phyloP scores from a whole-genome alignment of 2,113 vertebrate species.

The Dinomys branickii region DNA sequence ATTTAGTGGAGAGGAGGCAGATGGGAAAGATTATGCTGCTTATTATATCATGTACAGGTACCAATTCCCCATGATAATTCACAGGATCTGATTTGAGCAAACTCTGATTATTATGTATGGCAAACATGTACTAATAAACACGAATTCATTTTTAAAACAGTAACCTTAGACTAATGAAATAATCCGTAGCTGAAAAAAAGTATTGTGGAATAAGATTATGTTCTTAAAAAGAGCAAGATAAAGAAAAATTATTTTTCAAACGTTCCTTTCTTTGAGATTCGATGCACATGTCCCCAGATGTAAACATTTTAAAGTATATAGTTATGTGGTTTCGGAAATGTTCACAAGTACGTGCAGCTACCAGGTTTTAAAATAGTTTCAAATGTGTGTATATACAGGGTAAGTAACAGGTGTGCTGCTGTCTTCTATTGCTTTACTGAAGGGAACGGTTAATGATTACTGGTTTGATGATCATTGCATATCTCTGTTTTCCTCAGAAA shows the following conservation, averaged over 20 bases:
- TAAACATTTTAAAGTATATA: background rate
- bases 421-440: no score
- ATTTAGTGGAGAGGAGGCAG: no score
- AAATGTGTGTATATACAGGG: no score
- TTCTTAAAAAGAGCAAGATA: background rate
- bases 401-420: no score
- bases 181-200: background rate
- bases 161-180: background rate
- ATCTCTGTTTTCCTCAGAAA: no score
- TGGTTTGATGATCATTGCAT: no score
- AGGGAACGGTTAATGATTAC: no score
- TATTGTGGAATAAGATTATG: background rate
- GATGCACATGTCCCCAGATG: background rate
- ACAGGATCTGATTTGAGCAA: no score
- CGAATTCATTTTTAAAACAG: background rate
- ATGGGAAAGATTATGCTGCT: background rate
- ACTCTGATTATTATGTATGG: background rate
- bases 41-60: background rate
- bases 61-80: background rate
- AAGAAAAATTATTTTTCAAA: background rate
- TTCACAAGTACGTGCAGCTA: background rate
- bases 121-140: background rate
- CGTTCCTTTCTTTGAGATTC: background rate
- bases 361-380: background rate
- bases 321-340: background rate